Percentiles rank a stretch among this genome's conserved stretches.
These are phyloP conservation scores for Drosophila peninsularis DNA, from an alignment of 2,888 invertebrate genomes.

Conservation along the genomic window DNA sequence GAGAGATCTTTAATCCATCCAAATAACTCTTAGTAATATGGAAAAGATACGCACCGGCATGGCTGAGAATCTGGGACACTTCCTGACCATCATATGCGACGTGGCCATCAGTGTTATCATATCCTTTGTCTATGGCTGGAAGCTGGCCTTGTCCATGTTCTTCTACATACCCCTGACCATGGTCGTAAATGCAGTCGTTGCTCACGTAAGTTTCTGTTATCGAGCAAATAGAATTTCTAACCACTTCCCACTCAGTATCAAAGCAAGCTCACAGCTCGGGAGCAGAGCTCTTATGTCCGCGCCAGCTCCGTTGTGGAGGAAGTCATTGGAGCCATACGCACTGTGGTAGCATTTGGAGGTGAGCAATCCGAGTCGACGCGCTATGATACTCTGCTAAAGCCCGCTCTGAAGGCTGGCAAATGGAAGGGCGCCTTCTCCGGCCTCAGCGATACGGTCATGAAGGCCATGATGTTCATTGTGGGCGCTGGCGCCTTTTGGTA, in stretches of 20 bases:
- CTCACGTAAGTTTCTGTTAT: conserved; percentile 86
- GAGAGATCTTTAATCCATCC: not conserved
- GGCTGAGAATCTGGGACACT: conserved; percentile 91
- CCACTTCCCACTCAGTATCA: conserved; percentile 85
- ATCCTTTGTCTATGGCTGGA: conserved; percentile 92
- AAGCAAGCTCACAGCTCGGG: conserved; percentile 88
- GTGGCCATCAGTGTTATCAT: conserved; percentile 83
- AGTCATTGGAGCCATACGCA: conserved; percentile 89
- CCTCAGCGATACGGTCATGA: conserved; percentile 89
- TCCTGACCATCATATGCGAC: conserved; percentile 87
- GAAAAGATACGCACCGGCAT: conserved; percentile 92
- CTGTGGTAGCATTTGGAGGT: conserved; percentile 91
- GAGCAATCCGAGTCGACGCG: conserved; percentile 89
- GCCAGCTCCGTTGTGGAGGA: conserved; percentile 92
- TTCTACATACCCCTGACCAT: conserved; percentile 91
- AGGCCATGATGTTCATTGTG: conserved; percentile 89
- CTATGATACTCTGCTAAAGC: conserved; percentile 84
- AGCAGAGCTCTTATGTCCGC: conserved; percentile 89
- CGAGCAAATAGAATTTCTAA: not conserved
- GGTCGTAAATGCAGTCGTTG: conserved; percentile 89
- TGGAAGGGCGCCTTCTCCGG: conserved; percentile 88
- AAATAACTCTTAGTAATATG: conserved; percentile 86
- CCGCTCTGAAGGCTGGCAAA: conserved; percentile 87
- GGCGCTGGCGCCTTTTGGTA: conserved; percentile 92
- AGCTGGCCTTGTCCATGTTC: conserved; percentile 91